Evolutionary conservation across 2,113 vertebrate genomes (phyloP), one percentile per base, ranked within the genome.

Genomic region (Lepus americanus): DNA sequence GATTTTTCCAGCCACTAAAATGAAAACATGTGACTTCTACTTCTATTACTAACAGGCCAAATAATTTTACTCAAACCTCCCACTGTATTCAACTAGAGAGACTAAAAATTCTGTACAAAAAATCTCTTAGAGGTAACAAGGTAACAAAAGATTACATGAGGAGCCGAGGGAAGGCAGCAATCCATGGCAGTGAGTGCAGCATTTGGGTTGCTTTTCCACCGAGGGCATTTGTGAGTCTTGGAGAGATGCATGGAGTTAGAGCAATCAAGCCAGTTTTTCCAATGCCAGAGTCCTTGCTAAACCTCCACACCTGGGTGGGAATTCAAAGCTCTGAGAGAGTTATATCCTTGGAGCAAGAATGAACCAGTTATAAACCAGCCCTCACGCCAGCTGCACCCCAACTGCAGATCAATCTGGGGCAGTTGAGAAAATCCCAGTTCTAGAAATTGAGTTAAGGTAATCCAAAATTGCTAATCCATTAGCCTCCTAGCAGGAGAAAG

Each of bases 11-110:
- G 89, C 13, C 82, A 74, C 55, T 27, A 4, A 67, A 84, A 63
- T 39, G 12, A 23, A 27, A 79, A 94, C 51, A 27, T 64, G 1
- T 66, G 19, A 83, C 29, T 83, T 66, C 20, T 29, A 4, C 14
- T 92, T 73, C 19, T 89, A 5, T 83, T 44, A 59, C 23, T 83
- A 73, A 92, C 51, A 83, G 33, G 49, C 14, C 55, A 84, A 90
- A 80, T 77, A 83, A 69, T 70, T 59, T 29, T 17, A 90, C 20
- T 79, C 39, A 85, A 78, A 49, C 39, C 55, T 22, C 49, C 61
- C 17, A n/a, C 20, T 44, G 29, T 63, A 6, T 74, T 94, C 73
- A 61, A 61, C 59, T 67, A 83, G 82, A 87, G 89, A 86, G 36
- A 36, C 36, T 36, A 36, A 36, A 36, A 36, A n/a, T 55, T 55